Base-by-base conservation (phyloP, 2,113 vertebrate genomes). In the Gallinago undulata region DNA sequence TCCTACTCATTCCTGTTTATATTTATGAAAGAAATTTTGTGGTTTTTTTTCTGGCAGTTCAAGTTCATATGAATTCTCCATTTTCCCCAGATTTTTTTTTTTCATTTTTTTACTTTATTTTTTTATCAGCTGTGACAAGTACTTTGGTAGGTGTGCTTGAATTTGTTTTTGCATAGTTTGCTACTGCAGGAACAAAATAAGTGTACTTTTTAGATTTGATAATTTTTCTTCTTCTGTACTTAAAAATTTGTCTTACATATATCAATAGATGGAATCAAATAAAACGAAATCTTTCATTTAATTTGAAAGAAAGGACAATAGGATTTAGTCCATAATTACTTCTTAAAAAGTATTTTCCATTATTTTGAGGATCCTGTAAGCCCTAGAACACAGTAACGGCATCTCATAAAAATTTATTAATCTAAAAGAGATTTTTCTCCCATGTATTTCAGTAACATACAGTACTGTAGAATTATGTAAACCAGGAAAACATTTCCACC, bases 401-500 rank as follows among this genome's bases (percentile, higher is more conserved):
- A 19, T 47, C 8, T 22, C 50, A 43, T 33, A 16, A 78, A 84
- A 68, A 35, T 15, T 31, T 94, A 83, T 85, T 94, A 56, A 78
- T 91, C 33, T 86, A 78, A 94, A 97, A 93, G 57, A 96, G 43
- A 72, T 80, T 77, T 95, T 93, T 89, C n/a, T 70, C 11, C 48
- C 56, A 89, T 74, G 43, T 80, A 93, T 97, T 97, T 97, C 64
- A 84, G 47, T 89, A 85, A 87, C 28, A 31, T 88, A 28, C 9
- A 74, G 76, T 90, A 80, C 21, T 84, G 48, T 16, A 84, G 63
- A 93, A 94, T 89, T 96, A 96, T 81, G 59, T 77, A 96, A 97
- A 96, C 64, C 72, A 90, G 87, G 37, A 96, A 95, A 83, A 56
- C 2, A 5, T 91, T 97, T 97, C 79, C 88, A 97, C 92, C 74